Evolutionary conservation across 2,797 vertebrate genomes (phyloP).

Genomic region (Coccyzus lansbergi): DNA sequence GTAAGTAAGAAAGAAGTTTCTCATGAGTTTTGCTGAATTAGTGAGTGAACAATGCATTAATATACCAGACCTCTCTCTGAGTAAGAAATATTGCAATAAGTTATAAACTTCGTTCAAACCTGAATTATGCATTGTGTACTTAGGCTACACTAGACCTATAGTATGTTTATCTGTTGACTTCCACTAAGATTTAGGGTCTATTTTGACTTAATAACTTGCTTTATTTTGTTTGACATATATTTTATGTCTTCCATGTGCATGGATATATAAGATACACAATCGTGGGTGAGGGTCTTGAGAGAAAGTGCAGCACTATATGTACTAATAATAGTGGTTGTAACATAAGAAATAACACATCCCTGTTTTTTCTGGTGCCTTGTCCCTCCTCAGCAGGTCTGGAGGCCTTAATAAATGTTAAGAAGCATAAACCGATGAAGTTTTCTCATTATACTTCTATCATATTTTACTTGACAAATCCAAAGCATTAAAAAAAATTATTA

Average conservation of each 20-base stretch:
- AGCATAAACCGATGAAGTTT: neutral
- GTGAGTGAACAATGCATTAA: constrained; percentile 69
- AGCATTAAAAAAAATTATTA: neutral
- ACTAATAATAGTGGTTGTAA: constrained; percentile 64
- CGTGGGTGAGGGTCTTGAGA: constrained; percentile 81
- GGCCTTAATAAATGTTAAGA: constrained; percentile 5
- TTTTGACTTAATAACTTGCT: constrained; percentile 83
- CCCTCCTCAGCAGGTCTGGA: neutral
- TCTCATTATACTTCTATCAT: neutral
- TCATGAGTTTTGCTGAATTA: constrained; percentile 69
- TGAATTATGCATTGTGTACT: constrained; percentile 85
- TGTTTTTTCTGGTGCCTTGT: constrained; percentile 31
- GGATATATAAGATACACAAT: constrained; percentile 82
- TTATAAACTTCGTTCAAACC: constrained; percentile 75
- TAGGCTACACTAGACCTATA: constrained; percentile 76
- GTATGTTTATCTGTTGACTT: constrained; percentile 87
- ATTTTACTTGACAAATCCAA: neutral
- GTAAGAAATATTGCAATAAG: constrained; percentile 74
- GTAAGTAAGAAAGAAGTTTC: constrained; percentile 5
- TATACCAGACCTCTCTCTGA: constrained; percentile 66
- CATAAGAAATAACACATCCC: constrained; percentile 14
- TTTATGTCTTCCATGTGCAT: constrained; percentile 83
- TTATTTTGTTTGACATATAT: constrained; percentile 86
- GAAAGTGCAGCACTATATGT: constrained; percentile 74
- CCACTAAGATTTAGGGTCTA: constrained; percentile 83